Conservation (phyloP, 2,888 invertebrate species). For the Agonopterix heracliana region DNA sequence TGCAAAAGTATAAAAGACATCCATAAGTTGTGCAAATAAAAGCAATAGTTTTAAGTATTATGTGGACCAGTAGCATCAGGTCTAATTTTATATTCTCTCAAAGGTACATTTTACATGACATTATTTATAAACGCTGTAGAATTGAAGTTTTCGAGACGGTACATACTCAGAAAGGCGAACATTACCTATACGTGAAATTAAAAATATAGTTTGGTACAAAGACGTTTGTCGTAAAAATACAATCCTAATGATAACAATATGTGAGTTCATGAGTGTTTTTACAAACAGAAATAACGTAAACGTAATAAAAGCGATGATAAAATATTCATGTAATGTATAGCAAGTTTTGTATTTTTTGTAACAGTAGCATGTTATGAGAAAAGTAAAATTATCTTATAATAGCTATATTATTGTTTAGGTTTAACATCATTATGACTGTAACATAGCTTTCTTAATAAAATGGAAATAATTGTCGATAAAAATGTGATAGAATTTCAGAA, state of each 20-base stretch:
- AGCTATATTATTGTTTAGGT: neutral
- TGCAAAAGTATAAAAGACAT: conserved; percentile 41
- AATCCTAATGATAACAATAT: too few relatives aligned
- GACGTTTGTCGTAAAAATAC: too few relatives aligned
- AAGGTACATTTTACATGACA: conserved; percentile 10
- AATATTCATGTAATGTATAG: conserved; percentile 17
- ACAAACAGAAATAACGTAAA: neutral
- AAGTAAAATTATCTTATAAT: neutral
- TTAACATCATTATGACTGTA: neutral
- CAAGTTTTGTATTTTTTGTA: conserved; percentile 45
- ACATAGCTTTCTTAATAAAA: conserved; percentile 3
- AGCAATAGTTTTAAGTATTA: conserved; percentile 11
- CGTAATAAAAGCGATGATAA: neutral
- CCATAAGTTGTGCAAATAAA: conserved; percentile 32
- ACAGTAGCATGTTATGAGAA: conserved; percentile 21
- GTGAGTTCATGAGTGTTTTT: conserved; percentile 1
- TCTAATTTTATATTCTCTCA: conserved; percentile 33
- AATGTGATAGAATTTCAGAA: conserved; percentile 4
- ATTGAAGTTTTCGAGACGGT: too few relatives aligned
- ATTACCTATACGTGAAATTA: too few relatives aligned
- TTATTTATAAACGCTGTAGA: conserved; percentile 3
- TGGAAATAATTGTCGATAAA: conserved; percentile 4
- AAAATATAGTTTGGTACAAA: too few relatives aligned
- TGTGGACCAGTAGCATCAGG: conserved; percentile 51
- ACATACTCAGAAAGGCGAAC: too few relatives aligned